A percentile compares a stretch with the other conserved stretches of the same genome.
Conservation (phyloP, 2,113 vertebrate genomes). For the Aegypius monachus region DNA sequence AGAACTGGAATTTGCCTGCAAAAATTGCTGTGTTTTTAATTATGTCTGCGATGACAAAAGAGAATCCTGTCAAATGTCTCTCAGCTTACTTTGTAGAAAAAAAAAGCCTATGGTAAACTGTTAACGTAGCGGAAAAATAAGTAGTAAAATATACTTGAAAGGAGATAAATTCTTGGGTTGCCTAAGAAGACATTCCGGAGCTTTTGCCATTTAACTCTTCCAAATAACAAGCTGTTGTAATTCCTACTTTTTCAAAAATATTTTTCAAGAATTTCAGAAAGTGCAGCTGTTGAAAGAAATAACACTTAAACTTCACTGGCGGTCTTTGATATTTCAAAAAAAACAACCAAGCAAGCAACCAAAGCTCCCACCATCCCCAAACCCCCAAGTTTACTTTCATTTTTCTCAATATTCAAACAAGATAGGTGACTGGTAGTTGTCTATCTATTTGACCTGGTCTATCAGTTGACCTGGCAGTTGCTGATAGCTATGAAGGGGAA, state of each 20-base stretch:
- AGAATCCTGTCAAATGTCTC: neutral
- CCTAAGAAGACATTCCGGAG: neutral
- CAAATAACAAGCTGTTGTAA: neutral
- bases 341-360: accelerated
- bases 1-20: neutral
- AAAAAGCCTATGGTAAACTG: neutral
- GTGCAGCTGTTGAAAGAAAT: neutral
- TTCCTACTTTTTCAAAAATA: neutral
- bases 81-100: neutral
- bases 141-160: neutral
- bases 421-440: neutral
- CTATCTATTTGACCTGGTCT: neutral
- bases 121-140: neutral
- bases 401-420: neutral
- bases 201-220: neutral
- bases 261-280: neutral
- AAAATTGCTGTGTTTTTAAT: neutral
- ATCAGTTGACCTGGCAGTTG: accelerated
- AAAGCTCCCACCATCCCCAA: neutral
- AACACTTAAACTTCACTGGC: neutral
- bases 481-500: neutral
- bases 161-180: neutral
- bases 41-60: neutral
- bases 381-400: neutral
- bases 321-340: neutral